Evolutionary conservation across 2,113 vertebrate genomes (phyloP), one percentile per base, ranked within the genome.

Genomic region (Glaucidium brasilianum): DNA sequence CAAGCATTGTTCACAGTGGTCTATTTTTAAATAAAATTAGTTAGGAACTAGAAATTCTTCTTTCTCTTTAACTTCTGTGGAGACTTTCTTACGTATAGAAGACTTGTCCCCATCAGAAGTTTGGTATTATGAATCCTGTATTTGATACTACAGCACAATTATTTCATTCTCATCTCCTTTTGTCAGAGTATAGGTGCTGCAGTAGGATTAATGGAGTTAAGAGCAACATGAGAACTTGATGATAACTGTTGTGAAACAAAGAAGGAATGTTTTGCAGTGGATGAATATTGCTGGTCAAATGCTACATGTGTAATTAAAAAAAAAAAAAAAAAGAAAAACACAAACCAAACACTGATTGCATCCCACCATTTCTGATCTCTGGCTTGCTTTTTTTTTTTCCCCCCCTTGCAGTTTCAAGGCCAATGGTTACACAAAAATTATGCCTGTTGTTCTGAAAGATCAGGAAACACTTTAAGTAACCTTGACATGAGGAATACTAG

Each of bases 241-340:
- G 3, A 50, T 20, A 78, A 17, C 15, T 55, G 4, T 20, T 77
- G 30, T 74, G 34, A 94, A 69, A 69, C 5, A 87, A 35, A 77
- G 34, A 8, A 50, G 12, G 45, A 83, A n/a, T 43, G 15, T 6
- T 56, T 35, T 58, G 16, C 37, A 53, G 23, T 59, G 6, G 8
- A 21, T 60, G 56, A 55, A 3, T 59, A 78, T 11, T 41, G 4
- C 22, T 34, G 16, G 4, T 14, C 47, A 81, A 93, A 49, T 58
- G 6, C 3, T 62, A 20, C 14, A 19, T 3, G 0, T 3, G 1
- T 55, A 1, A 20, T 62, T 53, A 32, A 21, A 55, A 80, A 68
- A 32, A 60, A 15, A 60, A 39, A 53, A 27, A 9, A 25, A 39
- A 8, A 39, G 11, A 39, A 39, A 8, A 39, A 39, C 8, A 39